Percentiles rank a stretch among this genome's conserved stretches.
phyloP scores from a whole-genome alignment of 1,140 invertebrate genomes.

The Nasonia vitripennis region DNA sequence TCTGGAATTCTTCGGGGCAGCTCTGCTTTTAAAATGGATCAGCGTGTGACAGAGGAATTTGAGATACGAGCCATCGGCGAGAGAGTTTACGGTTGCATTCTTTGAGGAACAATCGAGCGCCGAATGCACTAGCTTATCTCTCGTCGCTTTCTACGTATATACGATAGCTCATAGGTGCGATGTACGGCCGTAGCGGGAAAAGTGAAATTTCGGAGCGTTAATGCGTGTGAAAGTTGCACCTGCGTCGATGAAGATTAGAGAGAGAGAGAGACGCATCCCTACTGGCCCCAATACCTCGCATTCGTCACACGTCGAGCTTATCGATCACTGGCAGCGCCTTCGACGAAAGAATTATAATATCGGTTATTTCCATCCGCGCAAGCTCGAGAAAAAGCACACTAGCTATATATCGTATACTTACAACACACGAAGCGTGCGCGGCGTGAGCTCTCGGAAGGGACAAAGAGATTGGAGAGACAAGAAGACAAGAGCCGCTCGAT shows the following conservation, averaged over 20 bases:
- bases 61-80: background rate
- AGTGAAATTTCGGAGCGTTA: background rate
- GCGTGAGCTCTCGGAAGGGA: too few species aligned
- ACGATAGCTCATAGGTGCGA: background rate
- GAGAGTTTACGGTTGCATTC: slow-evolving; percentile 20
- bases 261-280: too few species aligned
- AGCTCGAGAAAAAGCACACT: background rate
- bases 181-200: background rate
- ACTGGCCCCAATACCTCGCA: too few species aligned
- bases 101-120: background rate
- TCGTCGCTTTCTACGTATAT: background rate
- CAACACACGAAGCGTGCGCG: background rate
- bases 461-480: background rate
- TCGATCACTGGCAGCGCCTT: too few species aligned
- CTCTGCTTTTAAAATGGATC: too few species aligned
- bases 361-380: background rate
- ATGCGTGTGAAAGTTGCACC: background rate
- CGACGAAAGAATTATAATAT: background rate
- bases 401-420: background rate
- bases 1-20: background rate
- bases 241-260: background rate
- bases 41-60: background rate
- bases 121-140: background rate
- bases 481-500: background rate
- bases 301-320: too few species aligned